Evolutionary conservation across 2,888 invertebrate genomes (phyloP).

Genomic region (Zaprionus obscuricornis): DNA sequence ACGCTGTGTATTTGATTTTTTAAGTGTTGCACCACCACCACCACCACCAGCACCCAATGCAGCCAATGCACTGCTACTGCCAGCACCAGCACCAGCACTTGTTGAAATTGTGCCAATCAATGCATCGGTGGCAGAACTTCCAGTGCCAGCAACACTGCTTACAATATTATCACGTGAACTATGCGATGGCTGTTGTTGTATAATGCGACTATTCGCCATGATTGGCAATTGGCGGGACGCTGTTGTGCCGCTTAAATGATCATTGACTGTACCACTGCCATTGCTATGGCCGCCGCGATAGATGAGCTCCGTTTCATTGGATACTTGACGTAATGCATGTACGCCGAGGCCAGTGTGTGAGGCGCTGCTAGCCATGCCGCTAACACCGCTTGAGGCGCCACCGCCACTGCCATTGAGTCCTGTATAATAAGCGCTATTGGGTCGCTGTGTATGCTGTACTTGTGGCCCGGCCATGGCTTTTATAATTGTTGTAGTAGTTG

Average conservation of each 20-base stretch:
- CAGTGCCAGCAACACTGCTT: slow-evolving; percentile 77
- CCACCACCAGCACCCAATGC: slow-evolving; percentile 12
- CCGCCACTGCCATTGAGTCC: slow-evolving; percentile 73
- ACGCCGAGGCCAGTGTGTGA: slow-evolving; percentile 79
- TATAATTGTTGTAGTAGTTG: no score
- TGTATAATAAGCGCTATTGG: slow-evolving; percentile 79
- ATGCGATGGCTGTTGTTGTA: slow-evolving; percentile 50
- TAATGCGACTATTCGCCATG: slow-evolving; percentile 59
- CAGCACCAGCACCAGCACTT: slow-evolving; percentile 40
- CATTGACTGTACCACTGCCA: slow-evolving; percentile 54
- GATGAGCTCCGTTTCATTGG: slow-evolving; percentile 81
- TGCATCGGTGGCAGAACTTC: slow-evolving; percentile 79
- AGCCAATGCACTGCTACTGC: slow-evolving; percentile 36
- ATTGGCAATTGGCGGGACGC: slow-evolving; percentile 35
- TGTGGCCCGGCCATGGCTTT: slow-evolving; percentile 82
- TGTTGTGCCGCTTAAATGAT: slow-evolving; percentile 36
- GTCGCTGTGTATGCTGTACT: slow-evolving; percentile 83
- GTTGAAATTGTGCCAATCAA: slow-evolving; percentile 73
- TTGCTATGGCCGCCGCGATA: slow-evolving; percentile 78
- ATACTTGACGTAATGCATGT: slow-evolving; percentile 81
- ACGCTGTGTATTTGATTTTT: slow-evolving; percentile 69
- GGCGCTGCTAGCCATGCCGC: slow-evolving; percentile 79
- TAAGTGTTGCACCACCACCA: slow-evolving; percentile 33
- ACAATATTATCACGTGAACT: slow-evolving; percentile 58
- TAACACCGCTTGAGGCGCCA: slow-evolving; percentile 57